phyloP scores from a whole-genome alignment of 2,888 invertebrate species.

The Torymus aiolomorphi region DNA sequence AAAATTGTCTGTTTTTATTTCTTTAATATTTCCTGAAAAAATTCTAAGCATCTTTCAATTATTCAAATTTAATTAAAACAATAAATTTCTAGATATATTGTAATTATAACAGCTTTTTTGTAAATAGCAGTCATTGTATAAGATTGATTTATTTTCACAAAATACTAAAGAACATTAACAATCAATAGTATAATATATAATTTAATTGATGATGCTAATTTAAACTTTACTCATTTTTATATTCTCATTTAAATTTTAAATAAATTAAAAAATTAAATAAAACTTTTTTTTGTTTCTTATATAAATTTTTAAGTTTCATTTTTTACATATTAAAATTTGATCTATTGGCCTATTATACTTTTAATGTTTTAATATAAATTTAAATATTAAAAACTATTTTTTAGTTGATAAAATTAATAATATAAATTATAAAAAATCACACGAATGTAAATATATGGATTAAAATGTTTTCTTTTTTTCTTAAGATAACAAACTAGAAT shows the following conservation, averaged over 20 bases:
- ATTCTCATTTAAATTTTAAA: conserved; percentile 54
- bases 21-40: neutral
- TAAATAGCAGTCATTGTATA: conserved; percentile 47
- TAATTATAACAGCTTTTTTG: conserved; percentile 57
- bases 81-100: neutral
- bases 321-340: conserved; percentile 28
- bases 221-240: conserved; percentile 54
- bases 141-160: conserved; percentile 47
- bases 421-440: conserved; percentile 3
- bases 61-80: no score
- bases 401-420: neutral
- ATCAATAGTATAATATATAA: conserved; percentile 40
- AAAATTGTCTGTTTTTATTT: neutral
- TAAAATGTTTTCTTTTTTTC: conserved; percentile 16
- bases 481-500: conserved; percentile 25
- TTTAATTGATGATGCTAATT: conserved; percentile 35
- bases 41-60: no score
- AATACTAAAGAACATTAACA: conserved; percentile 50
- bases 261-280: conserved; percentile 40
- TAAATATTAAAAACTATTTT: neutral
- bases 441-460: conserved; percentile 19
- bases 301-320: neutral
- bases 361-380: neutral
- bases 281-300: conserved; percentile 24
- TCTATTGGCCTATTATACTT: conserved; percentile 18